Base-by-base conservation (phyloP, 2,888 invertebrate genomes). In the Zeuzera pyrina region DNA sequence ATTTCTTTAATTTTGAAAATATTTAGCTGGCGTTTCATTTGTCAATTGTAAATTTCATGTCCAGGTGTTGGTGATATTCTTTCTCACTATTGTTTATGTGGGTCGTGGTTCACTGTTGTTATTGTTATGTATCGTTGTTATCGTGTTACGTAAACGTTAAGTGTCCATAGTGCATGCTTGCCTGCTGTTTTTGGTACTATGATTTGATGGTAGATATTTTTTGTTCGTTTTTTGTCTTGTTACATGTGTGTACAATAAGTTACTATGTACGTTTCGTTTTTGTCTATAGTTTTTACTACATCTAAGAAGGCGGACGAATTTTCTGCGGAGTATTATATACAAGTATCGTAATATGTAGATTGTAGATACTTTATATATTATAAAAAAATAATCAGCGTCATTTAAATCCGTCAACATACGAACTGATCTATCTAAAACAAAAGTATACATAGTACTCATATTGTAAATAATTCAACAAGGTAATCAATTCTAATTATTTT, bases 151-250 rank as follows among this genome's bases (percentile, higher is more conserved):
- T 45, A 47, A 66, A 66, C 66, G 66, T 71, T 73, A 56, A 65
- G 66, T 70, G 68, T 77, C 78, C 77, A 76, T 81, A 22, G 78
- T 73, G 74, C 77, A 73, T 77, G 76, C 58, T 12, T 61, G 59
- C 62, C 61, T 70, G 67, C 61, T 41, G 53, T 59, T 53, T 48
- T 35, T 57, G 52, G 41, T 36, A 40, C 55, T 44, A 32, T 41
- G 39, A 60, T 49, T 60, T 64, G 48, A 50, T 57, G 54, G 49
- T 61, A 56, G 54, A 43, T n/a, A n/a, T 30, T 35, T 44, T 49
- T 43, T 45, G 28, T 28, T 36, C 45, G 26, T 29, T 35, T 41
- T 42, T 36, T 41, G 36, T 47, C 36, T 30, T 44, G 30, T 38
- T 27, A 38, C 31, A 33, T 34, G 39, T 38, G 32, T 37, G 30